These are phyloP conservation scores for Vulpes lagopus DNA, from an alignment of 2,113 vertebrate genomes.

Conservation along the genomic window DNA sequence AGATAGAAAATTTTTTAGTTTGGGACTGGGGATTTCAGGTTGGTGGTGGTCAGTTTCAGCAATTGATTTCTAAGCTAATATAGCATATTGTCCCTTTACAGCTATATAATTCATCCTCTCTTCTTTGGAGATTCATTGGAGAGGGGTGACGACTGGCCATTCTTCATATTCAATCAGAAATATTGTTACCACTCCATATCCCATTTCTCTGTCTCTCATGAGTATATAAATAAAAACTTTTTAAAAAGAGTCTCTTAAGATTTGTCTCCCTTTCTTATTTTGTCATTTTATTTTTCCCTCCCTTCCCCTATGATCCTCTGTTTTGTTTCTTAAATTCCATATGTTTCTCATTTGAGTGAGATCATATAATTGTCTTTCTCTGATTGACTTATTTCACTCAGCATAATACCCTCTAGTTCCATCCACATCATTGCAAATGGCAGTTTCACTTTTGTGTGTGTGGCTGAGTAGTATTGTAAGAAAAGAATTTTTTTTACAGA, in stretches of 20 bases:
- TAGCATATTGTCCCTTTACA: neutral
- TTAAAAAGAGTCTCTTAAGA: neutral
- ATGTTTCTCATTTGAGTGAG: no score
- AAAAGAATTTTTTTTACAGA: no score
- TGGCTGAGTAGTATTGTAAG: no score
- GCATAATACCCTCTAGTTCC: no score
- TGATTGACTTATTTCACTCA: no score
- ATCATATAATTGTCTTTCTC: no score
- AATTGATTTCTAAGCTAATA: neutral
- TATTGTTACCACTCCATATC: neutral
- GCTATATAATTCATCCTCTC: neutral
- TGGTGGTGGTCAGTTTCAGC: neutral
- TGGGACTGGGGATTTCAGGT: neutral
- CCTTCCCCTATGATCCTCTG: no score
- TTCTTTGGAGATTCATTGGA: neutral
- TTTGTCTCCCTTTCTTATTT: neutral
- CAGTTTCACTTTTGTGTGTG: no score
- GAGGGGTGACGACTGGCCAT: neutral
- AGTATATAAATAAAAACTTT: no score
- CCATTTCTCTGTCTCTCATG: neutral
- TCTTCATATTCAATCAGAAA: neutral
- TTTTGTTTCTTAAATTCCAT: no score
- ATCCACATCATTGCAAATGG: no score
- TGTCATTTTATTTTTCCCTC: no score
- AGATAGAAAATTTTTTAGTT: neutral